These are phyloP conservation scores for Thera obeliscata DNA, from an alignment of 2,888 invertebrate genomes.

Conservation along the genomic window DNA sequence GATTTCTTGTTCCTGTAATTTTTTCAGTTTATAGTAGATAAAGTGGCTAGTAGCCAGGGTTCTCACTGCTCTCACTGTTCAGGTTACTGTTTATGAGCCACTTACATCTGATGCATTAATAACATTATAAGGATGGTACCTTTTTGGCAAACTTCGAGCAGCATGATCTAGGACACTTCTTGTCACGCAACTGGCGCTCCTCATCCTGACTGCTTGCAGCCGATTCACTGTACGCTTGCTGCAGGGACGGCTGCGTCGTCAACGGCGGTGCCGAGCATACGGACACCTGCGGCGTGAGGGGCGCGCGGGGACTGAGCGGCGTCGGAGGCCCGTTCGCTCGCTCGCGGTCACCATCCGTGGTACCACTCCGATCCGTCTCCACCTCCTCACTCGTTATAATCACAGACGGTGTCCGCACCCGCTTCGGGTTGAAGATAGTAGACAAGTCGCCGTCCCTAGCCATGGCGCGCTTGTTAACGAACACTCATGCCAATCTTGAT, in stretches of 20 bases:
- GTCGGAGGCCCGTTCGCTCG: constrained; percentile 79
- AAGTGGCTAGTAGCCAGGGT: too few species aligned
- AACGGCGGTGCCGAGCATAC: constrained; percentile 79
- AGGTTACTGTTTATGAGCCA: too few species aligned
- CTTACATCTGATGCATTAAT: too few species aligned
- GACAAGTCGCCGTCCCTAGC: constrained; percentile 90
- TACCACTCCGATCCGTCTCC: constrained; percentile 63
- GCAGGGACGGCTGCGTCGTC: constrained; percentile 77
- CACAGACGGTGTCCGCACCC: constrained; percentile 88
- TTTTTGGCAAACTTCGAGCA: constrained; percentile 93
- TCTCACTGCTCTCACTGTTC: too few species aligned
- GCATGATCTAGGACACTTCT: constrained; percentile 88
- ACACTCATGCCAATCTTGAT: constrained; percentile 14
- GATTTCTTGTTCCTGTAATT: too few species aligned
- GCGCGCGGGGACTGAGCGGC: constrained; percentile 74
- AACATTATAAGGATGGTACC: constrained; percentile 68
- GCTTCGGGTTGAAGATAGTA: constrained; percentile 91
- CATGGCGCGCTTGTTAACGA: constrained; percentile 69
- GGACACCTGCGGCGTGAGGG: constrained; percentile 76
- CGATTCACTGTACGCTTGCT: constrained; percentile 79
- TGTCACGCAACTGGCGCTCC: constrained; percentile 78
- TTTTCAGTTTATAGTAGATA: too few species aligned
- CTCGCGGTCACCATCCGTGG: constrained; percentile 66
- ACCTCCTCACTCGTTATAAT: constrained; percentile 88
- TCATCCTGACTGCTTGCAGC: constrained; percentile 87